Conservation (phyloP, 2,113 vertebrate genomes). For the Neomonachus schauinslandi region DNA sequence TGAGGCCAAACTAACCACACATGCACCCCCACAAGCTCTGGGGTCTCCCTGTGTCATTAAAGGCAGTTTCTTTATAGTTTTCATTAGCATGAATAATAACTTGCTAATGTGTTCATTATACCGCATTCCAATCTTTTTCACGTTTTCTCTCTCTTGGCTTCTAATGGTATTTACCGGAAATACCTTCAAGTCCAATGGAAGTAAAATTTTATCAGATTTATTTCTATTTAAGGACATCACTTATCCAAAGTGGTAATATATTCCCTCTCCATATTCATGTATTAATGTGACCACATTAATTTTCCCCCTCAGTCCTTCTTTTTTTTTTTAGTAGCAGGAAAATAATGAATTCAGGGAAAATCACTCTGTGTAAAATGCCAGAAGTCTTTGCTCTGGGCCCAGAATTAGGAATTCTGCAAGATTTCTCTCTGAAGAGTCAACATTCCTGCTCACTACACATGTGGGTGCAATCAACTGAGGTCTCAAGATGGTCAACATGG, state of each 20-base stretch:
- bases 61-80: slow-evolving; percentile 40
- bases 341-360: slow-evolving; percentile 9
- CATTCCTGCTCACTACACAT: neutral
- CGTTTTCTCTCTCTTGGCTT: slow-evolving; percentile 30
- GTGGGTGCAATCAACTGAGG: neutral
- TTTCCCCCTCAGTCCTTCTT: neutral
- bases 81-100: slow-evolving; percentile 54
- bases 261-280: neutral
- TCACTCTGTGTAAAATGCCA: neutral
- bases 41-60: neutral
- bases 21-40: neutral
- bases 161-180: slow-evolving; percentile 47
- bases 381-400: neutral
- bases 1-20: neutral
- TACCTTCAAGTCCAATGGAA: slow-evolving; percentile 26
- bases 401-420: neutral
- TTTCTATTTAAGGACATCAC: slow-evolving; percentile 37
- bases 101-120: slow-evolving; percentile 44
- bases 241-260: neutral
- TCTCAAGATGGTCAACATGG: neutral
- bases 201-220: slow-evolving; percentile 47
- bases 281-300: neutral
- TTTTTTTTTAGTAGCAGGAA: neutral
- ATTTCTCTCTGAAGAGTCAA: neutral
- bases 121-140: slow-evolving; percentile 17